Evolutionary conservation across 2,797 vertebrate genomes (phyloP), one percentile per base, ranked within the genome.

Genomic region (Arrhamphus sclerolepis): DNA sequence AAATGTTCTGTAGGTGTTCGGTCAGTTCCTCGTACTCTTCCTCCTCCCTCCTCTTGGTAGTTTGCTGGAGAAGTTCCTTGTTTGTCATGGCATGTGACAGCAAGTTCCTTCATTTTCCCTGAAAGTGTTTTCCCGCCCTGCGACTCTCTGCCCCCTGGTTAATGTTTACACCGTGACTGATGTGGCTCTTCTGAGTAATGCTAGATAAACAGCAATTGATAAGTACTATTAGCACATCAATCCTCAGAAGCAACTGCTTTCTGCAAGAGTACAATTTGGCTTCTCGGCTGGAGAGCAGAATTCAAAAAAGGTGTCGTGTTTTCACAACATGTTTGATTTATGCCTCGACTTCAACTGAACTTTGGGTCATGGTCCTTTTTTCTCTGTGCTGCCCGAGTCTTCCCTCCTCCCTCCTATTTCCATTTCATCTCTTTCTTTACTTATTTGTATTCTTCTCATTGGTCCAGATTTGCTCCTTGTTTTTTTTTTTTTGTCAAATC

Each of bases 141-240:
- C 67, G 29, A 62, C 73, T 75, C 72, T 70, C 39, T 46, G 57
- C 11, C 57, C 57, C 56, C 75, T 62, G 75, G 82, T 82, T 89
- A 85, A 84, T 86, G 77, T 85, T 85, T 72, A 91, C 78, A 44
- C 52, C 26, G 46, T 70, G 73, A 87, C 84, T 79, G 81, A 86
- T 87, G 80, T 55, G 65, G 57, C 62, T 79, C 74, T 57, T 71
- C 54, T 56, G 58, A 43, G 74, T 82, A 85, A 86, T 65, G 74
- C 49, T 67, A 57, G 66, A 83, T 75, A 86, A 91, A 92, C 82
- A 87, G 79, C 78, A 86, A 67, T 46, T 74, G 79, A 87, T 83
- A 68, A 46, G 44, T 34, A 11, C 50, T 54, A 68, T 87, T 80
- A 77, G 73, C 82, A 75, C 78, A 84, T 74, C 64, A 66, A 62